Evolutionary conservation across 1,140 invertebrate species (phyloP).

Genomic region (Antheraea mylitta): DNA sequence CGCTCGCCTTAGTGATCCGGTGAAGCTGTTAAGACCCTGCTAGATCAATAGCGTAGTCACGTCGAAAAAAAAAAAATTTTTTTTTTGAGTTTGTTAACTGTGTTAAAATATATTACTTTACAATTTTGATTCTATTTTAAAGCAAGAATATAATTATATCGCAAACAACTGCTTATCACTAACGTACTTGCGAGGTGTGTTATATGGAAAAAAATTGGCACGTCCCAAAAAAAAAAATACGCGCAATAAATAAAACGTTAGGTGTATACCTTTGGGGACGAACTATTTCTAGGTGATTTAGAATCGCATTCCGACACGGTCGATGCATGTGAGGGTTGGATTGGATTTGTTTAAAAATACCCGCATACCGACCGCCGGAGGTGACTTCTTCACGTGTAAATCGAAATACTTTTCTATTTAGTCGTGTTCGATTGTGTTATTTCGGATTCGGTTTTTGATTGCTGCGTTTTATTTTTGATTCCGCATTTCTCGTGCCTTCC

Average conservation of each 20-base stretch:
- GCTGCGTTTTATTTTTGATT: background rate
- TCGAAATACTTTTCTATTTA: constrained; percentile 1
- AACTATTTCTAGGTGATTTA: constrained; percentile 19
- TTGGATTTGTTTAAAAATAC: constrained; percentile 2
- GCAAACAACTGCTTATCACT: background rate
- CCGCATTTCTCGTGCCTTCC: background rate
- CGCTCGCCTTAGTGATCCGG: no score
- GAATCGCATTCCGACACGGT: constrained; percentile 15
- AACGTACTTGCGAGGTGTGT: background rate
- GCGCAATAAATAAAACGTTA: constrained; percentile 17
- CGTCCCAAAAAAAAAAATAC: constrained; percentile 4
- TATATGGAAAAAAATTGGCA: constrained; percentile 17
- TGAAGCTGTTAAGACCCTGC: no score
- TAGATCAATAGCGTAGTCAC: no score
- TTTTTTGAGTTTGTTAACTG: no score
- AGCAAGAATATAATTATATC: no score
- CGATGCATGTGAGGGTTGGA: constrained; percentile 7
- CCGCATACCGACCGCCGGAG: background rate
- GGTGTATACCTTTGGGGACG: constrained; percentile 25
- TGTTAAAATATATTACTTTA: no score
- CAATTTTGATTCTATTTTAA: no score
- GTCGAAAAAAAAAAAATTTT: no score
- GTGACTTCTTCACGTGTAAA: background rate
- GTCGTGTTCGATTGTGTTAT: background rate
- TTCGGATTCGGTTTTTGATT: background rate